These are phyloP conservation scores for Pammene fasciana DNA, from an alignment of 2,888 invertebrate genomes.

Conservation along the genomic window DNA sequence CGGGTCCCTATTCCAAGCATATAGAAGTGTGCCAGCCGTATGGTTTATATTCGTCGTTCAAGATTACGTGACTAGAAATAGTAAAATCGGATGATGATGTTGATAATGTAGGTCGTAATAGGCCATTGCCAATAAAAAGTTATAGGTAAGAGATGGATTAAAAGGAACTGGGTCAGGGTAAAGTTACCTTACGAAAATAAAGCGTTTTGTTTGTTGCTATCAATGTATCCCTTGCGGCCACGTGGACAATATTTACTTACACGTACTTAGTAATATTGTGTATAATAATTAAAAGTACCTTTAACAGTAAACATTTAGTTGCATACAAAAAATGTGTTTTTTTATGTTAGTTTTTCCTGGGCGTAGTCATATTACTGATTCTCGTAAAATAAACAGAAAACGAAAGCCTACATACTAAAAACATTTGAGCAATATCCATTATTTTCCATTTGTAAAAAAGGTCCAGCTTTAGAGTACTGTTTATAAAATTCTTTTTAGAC, in stretches of 20 bases:
- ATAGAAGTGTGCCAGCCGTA: slow-evolving; percentile 60
- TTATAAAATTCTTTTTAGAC: slow-evolving; percentile 38
- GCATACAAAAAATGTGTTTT: too few relatives aligned
- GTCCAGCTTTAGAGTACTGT: slow-evolving; percentile 33
- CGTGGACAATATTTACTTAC: slow-evolving; percentile 46
- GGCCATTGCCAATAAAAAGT: slow-evolving; percentile 83
- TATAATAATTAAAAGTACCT: too few relatives aligned
- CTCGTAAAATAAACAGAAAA: slow-evolving; percentile 14
- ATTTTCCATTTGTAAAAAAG: slow-evolving; percentile 37
- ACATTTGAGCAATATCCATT: slow-evolving; percentile 30
- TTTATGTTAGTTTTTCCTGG: slow-evolving; percentile 19
- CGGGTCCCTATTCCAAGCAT: slow-evolving; percentile 54
- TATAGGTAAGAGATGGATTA: slow-evolving; percentile 83
- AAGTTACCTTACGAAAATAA: slow-evolving; percentile 78
- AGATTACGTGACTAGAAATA: slow-evolving; percentile 83
- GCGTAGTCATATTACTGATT: slow-evolving; percentile 5
- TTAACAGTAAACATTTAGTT: too few relatives aligned
- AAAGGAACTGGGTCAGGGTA: slow-evolving; percentile 80
- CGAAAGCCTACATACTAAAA: slow-evolving; percentile 25
- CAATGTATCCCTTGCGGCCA: slow-evolving; percentile 49
- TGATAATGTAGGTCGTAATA: slow-evolving; percentile 83
- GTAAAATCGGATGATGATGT: slow-evolving; percentile 83
- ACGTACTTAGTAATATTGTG: slow-evolving; percentile 51
- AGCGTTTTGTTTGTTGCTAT: slow-evolving; percentile 63
- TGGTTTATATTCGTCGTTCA: slow-evolving; percentile 79